phyloP scores from a whole-genome alignment of 2,113 vertebrate genomes.

The Myanophis thanlyinensis region DNA sequence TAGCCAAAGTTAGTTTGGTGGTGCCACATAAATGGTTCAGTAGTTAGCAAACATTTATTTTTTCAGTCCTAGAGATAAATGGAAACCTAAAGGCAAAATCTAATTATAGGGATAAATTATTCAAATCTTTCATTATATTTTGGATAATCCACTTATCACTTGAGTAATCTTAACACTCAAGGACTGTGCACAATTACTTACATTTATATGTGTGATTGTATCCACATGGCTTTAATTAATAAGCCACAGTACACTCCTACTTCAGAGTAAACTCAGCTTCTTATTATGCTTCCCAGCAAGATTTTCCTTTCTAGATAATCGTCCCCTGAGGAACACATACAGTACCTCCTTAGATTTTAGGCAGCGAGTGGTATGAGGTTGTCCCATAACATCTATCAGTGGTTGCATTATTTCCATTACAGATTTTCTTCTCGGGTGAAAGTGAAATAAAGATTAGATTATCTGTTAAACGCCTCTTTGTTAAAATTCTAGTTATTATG shows the following conservation, averaged over 20 bases:
- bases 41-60: slow-evolving; percentile 57
- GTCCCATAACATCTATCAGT: background rate
- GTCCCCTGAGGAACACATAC: slow-evolving; percentile 26
- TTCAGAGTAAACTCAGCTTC: slow-evolving; percentile 29
- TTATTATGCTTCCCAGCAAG: slow-evolving; percentile 62
- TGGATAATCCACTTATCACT: background rate
- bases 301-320: slow-evolving; percentile 36
- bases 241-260: background rate
- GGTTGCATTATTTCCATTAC: slow-evolving; percentile 19
- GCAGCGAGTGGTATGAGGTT: slow-evolving; percentile 55
- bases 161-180: background rate
- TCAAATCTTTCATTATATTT: slow-evolving; percentile 34
- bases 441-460: slow-evolving; percentile 42
- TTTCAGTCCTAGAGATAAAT: slow-evolving; percentile 47
- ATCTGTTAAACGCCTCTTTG: slow-evolving; percentile 49
- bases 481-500: slow-evolving; percentile 53
- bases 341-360: slow-evolving; percentile 26
- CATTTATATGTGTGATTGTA: slow-evolving; percentile 38
- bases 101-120: slow-evolving; percentile 22
- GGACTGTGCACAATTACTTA: background rate
- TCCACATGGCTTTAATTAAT: slow-evolving; percentile 8
- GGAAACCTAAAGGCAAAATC: slow-evolving; percentile 35
- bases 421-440: slow-evolving; percentile 21
- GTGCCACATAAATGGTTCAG: slow-evolving; percentile 57
- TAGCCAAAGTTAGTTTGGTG: slow-evolving; percentile 42